Evolutionary conservation across 2,113 vertebrate genomes (phyloP).

Genomic region (Sturnus vulgaris): DNA sequence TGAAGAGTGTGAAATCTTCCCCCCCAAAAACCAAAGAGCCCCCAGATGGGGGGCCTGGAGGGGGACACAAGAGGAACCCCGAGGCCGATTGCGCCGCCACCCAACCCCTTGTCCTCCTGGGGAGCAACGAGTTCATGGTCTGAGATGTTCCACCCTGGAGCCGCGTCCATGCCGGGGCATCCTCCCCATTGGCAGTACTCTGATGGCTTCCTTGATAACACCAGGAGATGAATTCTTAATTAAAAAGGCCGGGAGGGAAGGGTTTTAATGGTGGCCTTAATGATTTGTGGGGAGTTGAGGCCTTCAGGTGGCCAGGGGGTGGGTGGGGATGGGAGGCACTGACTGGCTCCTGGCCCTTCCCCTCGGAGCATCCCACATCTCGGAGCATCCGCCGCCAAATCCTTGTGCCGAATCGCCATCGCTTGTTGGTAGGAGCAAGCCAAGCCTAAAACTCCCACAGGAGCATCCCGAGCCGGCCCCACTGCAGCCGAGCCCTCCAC

Average conservation of each 20-base stretch:
- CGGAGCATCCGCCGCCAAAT: neutral
- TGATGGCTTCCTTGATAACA: neutral
- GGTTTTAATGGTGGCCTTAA: constrained; percentile 59
- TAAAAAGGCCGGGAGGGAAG: neutral
- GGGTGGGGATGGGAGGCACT: neutral
- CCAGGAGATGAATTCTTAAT: neutral
- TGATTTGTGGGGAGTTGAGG: neutral
- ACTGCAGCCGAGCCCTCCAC: neutral
- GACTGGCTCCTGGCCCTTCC: neutral
- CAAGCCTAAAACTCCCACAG: accelerated
- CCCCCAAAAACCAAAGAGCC: constrained; percentile 82
- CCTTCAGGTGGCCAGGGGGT: neutral
- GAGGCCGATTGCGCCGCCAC: constrained; percentile 77
- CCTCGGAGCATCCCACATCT: accelerated
- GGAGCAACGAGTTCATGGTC: constrained; percentile 97
- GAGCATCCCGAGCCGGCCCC: neutral
- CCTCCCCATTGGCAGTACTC: neutral
- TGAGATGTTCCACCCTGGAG: constrained; percentile 57
- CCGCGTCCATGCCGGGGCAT: accelerated
- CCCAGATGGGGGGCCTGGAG: constrained; percentile 62
- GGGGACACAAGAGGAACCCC: constrained; percentile 66
- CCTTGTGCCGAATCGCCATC: neutral
- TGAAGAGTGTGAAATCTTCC: constrained; percentile 83
- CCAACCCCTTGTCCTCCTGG: constrained; percentile 83
- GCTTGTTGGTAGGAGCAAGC: neutral